phyloP scores from a whole-genome alignment of 1,140 invertebrate genomes.

The Ephestia elutella region DNA sequence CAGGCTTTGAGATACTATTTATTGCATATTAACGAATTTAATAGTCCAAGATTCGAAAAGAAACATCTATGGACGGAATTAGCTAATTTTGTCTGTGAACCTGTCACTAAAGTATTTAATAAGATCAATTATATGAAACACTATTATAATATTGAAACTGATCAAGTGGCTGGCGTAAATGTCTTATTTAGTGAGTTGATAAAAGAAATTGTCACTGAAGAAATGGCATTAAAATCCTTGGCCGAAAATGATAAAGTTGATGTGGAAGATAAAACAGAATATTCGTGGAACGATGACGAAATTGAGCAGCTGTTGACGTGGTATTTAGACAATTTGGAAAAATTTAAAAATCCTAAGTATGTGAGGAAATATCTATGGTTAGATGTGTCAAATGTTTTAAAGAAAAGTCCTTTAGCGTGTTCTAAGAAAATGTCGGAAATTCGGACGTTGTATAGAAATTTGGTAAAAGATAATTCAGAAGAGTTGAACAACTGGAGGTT shows the following conservation, averaged over 20 bases:
- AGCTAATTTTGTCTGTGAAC: constrained; percentile 40
- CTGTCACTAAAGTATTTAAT: constrained; percentile 44
- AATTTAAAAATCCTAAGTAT: constrained; percentile 64
- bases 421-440: constrained; percentile 63
- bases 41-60: constrained; percentile 53
- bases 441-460: constrained; percentile 51
- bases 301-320: constrained; percentile 49
- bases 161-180: constrained; percentile 23
- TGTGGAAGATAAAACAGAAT: constrained; percentile 28
- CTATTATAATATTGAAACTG: constrained; percentile 30
- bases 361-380: constrained; percentile 56
- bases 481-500: constrained; percentile 54
- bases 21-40: constrained; percentile 53
- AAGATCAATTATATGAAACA: constrained; percentile 62
- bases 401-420: constrained; percentile 52
- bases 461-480: constrained; percentile 47
- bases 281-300: constrained; percentile 51
- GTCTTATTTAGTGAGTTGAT: constrained; percentile 38
- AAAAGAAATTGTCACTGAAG: constrained; percentile 49
- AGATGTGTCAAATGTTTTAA: constrained; percentile 48
- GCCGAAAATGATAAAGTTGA: constrained; percentile 24
- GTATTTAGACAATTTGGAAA: constrained; percentile 63
- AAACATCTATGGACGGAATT: constrained; percentile 58
- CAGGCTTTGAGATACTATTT: constrained; percentile 53
- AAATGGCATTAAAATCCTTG: constrained; percentile 35